Evolutionary conservation across 2,113 vertebrate species (phyloP).

Genomic region (Microtus ochrogaster): DNA sequence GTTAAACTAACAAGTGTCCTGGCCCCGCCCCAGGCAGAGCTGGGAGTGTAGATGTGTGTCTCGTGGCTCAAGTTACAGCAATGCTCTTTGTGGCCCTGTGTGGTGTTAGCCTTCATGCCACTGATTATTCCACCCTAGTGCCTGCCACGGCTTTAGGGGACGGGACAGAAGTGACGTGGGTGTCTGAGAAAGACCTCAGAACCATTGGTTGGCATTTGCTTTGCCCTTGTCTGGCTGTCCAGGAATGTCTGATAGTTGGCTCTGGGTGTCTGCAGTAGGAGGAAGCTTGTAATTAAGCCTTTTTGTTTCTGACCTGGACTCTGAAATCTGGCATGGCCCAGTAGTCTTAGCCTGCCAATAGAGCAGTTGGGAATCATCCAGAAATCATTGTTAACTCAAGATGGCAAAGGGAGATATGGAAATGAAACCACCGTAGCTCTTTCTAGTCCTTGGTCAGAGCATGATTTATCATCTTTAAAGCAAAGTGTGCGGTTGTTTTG

Average conservation of each 20-base stretch:
- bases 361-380: not conserved
- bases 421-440: not conserved
- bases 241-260: not conserved
- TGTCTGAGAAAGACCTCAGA: not conserved
- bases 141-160: not conserved
- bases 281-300: not conserved
- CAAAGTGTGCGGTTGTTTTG: not conserved
- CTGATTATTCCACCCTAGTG: not conserved
- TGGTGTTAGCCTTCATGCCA: not conserved
- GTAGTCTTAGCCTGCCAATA: not conserved
- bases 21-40: not conserved
- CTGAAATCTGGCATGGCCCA: not conserved
- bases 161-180: not conserved
- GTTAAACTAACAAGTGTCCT: not conserved
- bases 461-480: not conserved
- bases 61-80: rapidly evolving
- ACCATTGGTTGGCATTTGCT: not conserved
- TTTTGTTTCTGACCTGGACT: not conserved
- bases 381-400: slow-evolving; percentile 1
- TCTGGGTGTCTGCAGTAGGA: not conserved
- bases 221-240: not conserved
- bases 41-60: not conserved
- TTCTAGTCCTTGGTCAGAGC: not conserved
- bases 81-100: not conserved
- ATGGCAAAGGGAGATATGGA: not conserved